A percentile compares a stretch with the other conserved stretches of the same genome.
phyloP scores from a whole-genome alignment of 1,140 invertebrate genomes.

The Tyrophagus putrescentiae region DNA sequence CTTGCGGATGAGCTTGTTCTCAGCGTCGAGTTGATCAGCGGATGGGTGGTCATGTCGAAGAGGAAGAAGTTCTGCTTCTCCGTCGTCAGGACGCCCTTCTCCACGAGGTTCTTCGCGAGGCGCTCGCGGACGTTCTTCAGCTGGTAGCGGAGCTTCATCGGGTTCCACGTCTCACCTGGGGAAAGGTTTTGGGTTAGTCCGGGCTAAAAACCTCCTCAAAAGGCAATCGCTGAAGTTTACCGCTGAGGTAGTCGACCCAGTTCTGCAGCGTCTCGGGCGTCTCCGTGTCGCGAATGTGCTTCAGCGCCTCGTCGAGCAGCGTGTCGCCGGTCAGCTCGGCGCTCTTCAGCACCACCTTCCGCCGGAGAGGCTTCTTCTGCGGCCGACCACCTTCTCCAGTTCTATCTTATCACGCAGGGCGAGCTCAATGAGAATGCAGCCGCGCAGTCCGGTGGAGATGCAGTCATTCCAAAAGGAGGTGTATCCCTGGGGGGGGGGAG shows the following conservation, averaged over 20 bases:
- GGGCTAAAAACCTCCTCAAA: neutral
- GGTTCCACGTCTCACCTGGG: conserved; percentile 98
- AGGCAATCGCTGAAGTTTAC: conserved; percentile 42
- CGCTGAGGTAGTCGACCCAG: conserved; percentile 99
- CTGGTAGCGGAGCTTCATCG: conserved; percentile 92
- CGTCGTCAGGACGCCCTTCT: conserved; percentile 98
- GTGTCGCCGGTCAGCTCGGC: conserved; percentile 94
- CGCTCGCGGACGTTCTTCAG: conserved; percentile 96
- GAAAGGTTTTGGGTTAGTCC: too few relatives aligned
- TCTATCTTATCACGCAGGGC: conserved; percentile 83
- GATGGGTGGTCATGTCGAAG: conserved; percentile 99
- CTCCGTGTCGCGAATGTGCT: conserved; percentile 94
- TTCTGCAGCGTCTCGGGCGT: conserved; percentile 91
- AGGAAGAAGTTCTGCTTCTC: conserved; percentile 99
- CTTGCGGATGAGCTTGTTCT: conserved; percentile 92
- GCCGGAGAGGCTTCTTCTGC: conserved; percentile 71
- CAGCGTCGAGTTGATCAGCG: conserved; percentile 85
- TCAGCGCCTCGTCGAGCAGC: conserved; percentile 90
- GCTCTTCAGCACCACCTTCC: conserved; percentile 58
- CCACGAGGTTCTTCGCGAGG: conserved; percentile 96
- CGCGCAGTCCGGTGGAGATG: conserved; percentile 93
- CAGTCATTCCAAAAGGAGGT: conserved; percentile 99
- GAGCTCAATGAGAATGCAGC: conserved; percentile 95
- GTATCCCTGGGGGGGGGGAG: conserved; percentile 59
- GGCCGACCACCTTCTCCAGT: conserved; percentile 88